Evolutionary conservation across 2,113 vertebrate species (phyloP), one percentile per base, ranked within the genome.

Genomic region (Monarcha castaneiventris): DNA sequence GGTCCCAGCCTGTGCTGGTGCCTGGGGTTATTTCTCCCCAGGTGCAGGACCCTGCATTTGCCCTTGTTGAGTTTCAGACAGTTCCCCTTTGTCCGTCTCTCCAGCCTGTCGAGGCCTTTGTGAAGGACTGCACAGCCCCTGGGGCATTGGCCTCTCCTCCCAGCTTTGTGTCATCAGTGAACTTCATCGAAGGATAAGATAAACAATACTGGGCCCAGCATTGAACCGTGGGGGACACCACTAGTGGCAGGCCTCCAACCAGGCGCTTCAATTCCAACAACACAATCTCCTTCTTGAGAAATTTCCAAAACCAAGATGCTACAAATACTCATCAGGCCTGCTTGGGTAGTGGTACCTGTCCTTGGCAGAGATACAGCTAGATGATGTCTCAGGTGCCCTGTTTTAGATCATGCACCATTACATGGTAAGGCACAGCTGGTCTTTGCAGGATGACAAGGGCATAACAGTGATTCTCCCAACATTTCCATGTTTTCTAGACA

Each of bases 41-140:
- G 29, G 29, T 54, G 37, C 77, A 67, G 54, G 29, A 74, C 61
- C 27, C 44, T 89, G 61, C 16, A n/a, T 30, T 74, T 30, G 5
- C 29, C 33, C 3, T 46, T 39, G 52, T 1, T 30, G 62, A n/a
- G 25, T 82, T 67, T 67, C 69, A 54, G 37, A 25, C 5, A 14
- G 69, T 46, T 82, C 33, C 43, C 11, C 26, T 5, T 29, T 75
- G 46, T 2, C 39, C 46, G 7, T 68, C 39, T 75, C 33, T 74
- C 46, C 77, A 74, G 0, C 1, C 29, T 46, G 68, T 16, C 1
- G 0, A 66, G 16, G 16, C 1, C n/a, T 39, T 7, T 54, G 46
- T 26, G 5, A 21, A 61, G 46, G 62, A n/a, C 54, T 75, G 54
- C 9, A 15, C 33, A 46, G 46, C 33, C 69, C 3, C 20, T 61